Conservation (phyloP, 1,140 invertebrate species). For the Odontomachus brunneus region DNA sequence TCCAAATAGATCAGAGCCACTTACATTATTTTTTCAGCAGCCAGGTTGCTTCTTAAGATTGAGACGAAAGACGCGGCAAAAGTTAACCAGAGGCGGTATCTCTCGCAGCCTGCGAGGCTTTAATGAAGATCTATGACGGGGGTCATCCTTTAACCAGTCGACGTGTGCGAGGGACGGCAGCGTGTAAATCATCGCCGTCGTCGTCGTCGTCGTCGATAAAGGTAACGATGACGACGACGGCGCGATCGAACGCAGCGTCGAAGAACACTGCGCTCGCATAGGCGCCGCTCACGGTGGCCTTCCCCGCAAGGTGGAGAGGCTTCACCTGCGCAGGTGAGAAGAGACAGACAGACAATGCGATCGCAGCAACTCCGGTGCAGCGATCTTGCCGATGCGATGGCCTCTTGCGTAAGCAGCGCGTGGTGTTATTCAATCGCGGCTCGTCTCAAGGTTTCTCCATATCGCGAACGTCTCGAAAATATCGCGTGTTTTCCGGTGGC, state of each 20-base stretch:
- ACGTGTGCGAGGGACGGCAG: neutral
- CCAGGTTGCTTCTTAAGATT: neutral
- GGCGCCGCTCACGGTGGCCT: neutral
- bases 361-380: slow-evolving; percentile 62
- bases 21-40: neutral
- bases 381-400: slow-evolving; percentile 73
- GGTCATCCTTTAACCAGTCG: neutral
- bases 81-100: neutral
- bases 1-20: neutral
- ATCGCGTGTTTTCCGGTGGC: slow-evolving; percentile 31
- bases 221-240: neutral
- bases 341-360: neutral
- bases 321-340: neutral
- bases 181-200: neutral
- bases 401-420: slow-evolving; percentile 74
- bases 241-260: neutral
- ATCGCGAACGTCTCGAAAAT: slow-evolving; percentile 53
- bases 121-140: neutral
- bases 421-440: slow-evolving; percentile 74
- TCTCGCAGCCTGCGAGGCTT: neutral
- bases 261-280: neutral
- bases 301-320: neutral
- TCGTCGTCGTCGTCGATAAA: too few relatives aligned
- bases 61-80: neutral
- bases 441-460: slow-evolving; percentile 74